Base-by-base conservation (phyloP, 1,140 invertebrate species). In the Aleiodes sp. region DNA sequence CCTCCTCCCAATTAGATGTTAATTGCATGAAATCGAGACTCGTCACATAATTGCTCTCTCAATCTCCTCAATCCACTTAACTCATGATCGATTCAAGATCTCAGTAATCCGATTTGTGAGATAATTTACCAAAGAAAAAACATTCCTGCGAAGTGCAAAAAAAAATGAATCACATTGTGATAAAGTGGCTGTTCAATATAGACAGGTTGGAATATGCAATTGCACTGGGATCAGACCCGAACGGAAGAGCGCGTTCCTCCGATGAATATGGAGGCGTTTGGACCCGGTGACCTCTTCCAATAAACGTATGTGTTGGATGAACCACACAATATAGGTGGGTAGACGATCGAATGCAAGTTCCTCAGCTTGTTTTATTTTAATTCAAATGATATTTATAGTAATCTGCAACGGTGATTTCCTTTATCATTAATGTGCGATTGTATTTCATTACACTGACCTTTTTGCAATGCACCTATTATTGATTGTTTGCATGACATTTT, bases 181-280 rank as follows among this genome's bases (percentile, higher is more conserved):
- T 14, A 14, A 12, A 43, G 21, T 57, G 19, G 7, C 8, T 19
- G 52, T 19, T 28, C 28, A 28, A 57, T 28, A 28, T 26, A 57
- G 26, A 46, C 41, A 57, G 26, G 26, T 28, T 28, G 26, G 10
- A 14, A 57, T 57, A 28, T 21, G 8, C 43, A 52, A 21, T 21
- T 52, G 52, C 24, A 12, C 52, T 28, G 21, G 26, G 26, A 28
- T 57, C 26, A 57, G 26, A 28, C 21, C 4, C 9, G 4, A 46
- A 65, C 62, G 62, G 62, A 65, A 65, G 62, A 46, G 62, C 33
- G n/a, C 16, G 21, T 65, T 65, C 29, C 28, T 24, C 43, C 19
- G 29, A 65, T 65, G 64, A 65, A 65, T 65, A 65, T 65, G 64
- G 64, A 65, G 43, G 64, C 31, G 46, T 65, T 46, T 56, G 16